Evolutionary conservation across 2,113 vertebrate genomes (phyloP), one percentile per base, ranked within the genome.

Genomic region (Lasiurus borealis): DNA sequence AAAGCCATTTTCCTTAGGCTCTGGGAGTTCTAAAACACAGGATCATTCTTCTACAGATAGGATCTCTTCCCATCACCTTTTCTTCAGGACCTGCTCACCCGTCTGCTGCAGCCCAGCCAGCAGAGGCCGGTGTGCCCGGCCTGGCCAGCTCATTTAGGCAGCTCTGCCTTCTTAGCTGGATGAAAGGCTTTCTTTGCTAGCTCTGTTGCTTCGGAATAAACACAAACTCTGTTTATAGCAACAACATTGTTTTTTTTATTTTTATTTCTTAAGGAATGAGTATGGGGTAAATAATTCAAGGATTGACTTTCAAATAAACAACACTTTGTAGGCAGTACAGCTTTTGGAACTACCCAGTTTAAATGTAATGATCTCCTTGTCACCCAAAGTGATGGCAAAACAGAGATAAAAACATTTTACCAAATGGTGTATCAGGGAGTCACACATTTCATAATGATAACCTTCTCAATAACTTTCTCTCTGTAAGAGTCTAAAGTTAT

Each of bases 191-290:
- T 96, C 64, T 95, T 94, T 88, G 91, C 66, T 83, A 96, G 71
- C 59, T 81, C 59, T 8, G 25, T 27, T 46, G 6, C 73, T 95
- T 66, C 85, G 89, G 90, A 95, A 83, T 96, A 97, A 96, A 96
- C 88, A 89, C 36, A 91, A 76, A 94, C 85, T 78, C 46, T 96
- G 95, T 97, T 96, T 88, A 95, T 96, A 97, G 96, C 96, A 97
- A 96, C 94, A 94, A 44, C 71, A 68, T 76, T 92, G 19, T 69
- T 78, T 13, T n/a, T 50, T 64, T 19, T 95, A 12, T 36, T 40
- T 93, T 71, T 81, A 71, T 75, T 50, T 76, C 18, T 76, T 76
- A 95, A 95, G 71, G 57, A 84, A 83, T 62, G 68, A 92, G 29
- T 91, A 71, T 84, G 72, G 90, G 72, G 25, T 6, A 75, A 91